phyloP scores from a whole-genome alignment of 2,888 invertebrate genomes.

The Tetramorium bicarinatum region DNA sequence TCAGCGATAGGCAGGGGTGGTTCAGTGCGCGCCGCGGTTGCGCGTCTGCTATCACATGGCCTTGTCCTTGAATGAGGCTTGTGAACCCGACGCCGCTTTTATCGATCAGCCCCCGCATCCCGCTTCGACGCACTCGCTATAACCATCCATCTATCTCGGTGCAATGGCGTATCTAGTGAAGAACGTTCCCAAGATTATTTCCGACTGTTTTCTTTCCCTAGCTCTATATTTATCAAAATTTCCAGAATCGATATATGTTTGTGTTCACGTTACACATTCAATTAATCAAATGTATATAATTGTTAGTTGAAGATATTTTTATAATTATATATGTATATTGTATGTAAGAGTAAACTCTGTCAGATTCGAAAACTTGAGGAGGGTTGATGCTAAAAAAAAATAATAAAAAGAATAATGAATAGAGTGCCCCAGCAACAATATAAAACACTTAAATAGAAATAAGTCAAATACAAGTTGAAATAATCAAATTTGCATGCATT shows the following conservation, averaged over 20 bases:
- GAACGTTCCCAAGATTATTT: conserved; percentile 63
- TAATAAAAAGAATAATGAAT: conserved; percentile 5
- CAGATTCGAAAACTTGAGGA: background rate
- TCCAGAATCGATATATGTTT: background rate
- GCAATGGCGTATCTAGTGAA: conserved; percentile 81
- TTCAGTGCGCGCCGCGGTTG: conserved; percentile 84
- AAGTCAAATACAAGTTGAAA: conserved; percentile 34
- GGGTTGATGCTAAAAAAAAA: background rate
- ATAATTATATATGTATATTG: background rate
- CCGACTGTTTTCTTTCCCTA: background rate
- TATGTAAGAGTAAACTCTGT: background rate
- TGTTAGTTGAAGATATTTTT: background rate
- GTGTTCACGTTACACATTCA: background rate
- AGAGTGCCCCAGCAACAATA: background rate
- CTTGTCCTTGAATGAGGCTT: conserved; percentile 88
- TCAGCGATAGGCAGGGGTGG: conserved; percentile 81
- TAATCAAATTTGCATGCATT: conserved; percentile 42
- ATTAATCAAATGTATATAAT: background rate
- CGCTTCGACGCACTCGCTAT: conserved; percentile 83
- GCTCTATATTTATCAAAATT: background rate
- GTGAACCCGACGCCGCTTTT: conserved; percentile 86
- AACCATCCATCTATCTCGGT: conserved; percentile 82
- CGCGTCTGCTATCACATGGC: conserved; percentile 87
- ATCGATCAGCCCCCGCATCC: conserved; percentile 86
- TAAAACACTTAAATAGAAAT: conserved; percentile 20